Base-by-base conservation (phyloP, 2,113 vertebrate species). In the Catharus fuscescens region DNA sequence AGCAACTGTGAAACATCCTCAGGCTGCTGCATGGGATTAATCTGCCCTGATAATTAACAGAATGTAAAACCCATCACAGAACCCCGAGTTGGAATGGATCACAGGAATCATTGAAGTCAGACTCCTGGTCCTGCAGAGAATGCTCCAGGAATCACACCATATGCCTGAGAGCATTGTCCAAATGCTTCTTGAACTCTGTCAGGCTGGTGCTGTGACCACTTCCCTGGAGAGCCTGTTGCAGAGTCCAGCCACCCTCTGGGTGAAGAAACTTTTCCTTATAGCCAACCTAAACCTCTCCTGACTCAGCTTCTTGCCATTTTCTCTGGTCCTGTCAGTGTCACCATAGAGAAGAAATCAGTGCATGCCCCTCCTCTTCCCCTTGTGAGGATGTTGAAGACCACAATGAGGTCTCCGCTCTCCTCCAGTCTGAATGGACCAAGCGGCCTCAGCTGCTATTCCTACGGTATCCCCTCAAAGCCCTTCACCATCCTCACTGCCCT, bases 401-500 rank as follows among this genome's bases (percentile, higher is more conserved):
- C 50, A 44, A 12, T 6, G 31, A 56, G 8, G 59, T 65, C 42
- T 57, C 52, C 1, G 2, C 31, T 38, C 45, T 53, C 32, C 54
- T 72, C 26, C 59, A 80, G 36, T 15, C 32, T 73, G 32, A 73
- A 52, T 1, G 6, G 44, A 73, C 18, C 23, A 56, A 56, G 16
- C 3, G 24, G 31, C 7, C 25, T 64, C 74, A 80, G 57, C 42
- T 8, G 11, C 20, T 15, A 6, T 25, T 32, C 34, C 5, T 31
- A 34, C 1, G 1, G 14, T 21, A 56, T 8, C 9, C 42, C 31
- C 20, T 48, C 10, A 48, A 18, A 25, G 6, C 17, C 21, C 25
- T 42, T 15, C 50, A 57, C 25, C 21, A 31, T 5, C 17, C 1
- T 34, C 9, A 17, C 0, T 6, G 29, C 42, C 7, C 19, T 79